A percentile compares a stretch with the other conserved stretches of the same genome.
Conservation (phyloP, 2,888 invertebrate species). For the Apodemia mormo region DNA sequence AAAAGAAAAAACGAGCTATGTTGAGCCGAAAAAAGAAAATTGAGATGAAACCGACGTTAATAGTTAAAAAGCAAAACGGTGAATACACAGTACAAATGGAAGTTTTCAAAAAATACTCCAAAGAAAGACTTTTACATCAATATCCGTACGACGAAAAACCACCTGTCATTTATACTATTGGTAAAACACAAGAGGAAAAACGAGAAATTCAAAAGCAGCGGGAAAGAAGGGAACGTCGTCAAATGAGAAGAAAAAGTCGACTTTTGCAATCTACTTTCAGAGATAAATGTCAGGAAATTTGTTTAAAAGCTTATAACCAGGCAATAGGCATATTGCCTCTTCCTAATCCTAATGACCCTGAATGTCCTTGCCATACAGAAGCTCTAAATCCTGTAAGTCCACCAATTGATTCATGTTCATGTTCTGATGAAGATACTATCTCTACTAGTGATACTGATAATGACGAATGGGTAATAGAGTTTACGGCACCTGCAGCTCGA, state of each 20-base stretch:
- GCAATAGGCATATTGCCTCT: slow-evolving; percentile 67
- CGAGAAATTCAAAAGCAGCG: slow-evolving; percentile 57
- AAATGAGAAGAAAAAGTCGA: slow-evolving; percentile 65
- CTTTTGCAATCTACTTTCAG: slow-evolving; percentile 69
- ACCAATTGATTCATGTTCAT: slow-evolving; percentile 68
- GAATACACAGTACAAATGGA: slow-evolving; percentile 74
- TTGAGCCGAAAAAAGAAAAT: slow-evolving; percentile 66
- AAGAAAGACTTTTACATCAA: slow-evolving; percentile 64
- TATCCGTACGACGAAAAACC: slow-evolving; percentile 73
- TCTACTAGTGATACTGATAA: slow-evolving; percentile 69
- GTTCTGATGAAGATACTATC: slow-evolving; percentile 61
- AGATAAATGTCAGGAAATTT: slow-evolving; percentile 74
- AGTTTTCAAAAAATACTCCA: slow-evolving; percentile 72
- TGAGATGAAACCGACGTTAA: slow-evolving; percentile 65
- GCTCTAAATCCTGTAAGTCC: slow-evolving; percentile 44
- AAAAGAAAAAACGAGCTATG: slow-evolving; percentile 69
- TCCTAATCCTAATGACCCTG: slow-evolving; percentile 63
- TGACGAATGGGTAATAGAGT: slow-evolving; percentile 73
- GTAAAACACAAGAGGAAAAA: slow-evolving; percentile 68
- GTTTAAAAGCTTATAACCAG: slow-evolving; percentile 74
- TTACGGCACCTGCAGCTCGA: slow-evolving; percentile 65
- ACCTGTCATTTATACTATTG: slow-evolving; percentile 65
- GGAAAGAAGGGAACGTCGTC: slow-evolving; percentile 67
- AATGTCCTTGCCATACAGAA: slow-evolving; percentile 63
- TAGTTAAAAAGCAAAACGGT: slow-evolving; percentile 64